A percentile compares a stretch with the other conserved stretches of the same genome.
Conservation (phyloP, 2,113 vertebrate species). For the Dromas ardeola region DNA sequence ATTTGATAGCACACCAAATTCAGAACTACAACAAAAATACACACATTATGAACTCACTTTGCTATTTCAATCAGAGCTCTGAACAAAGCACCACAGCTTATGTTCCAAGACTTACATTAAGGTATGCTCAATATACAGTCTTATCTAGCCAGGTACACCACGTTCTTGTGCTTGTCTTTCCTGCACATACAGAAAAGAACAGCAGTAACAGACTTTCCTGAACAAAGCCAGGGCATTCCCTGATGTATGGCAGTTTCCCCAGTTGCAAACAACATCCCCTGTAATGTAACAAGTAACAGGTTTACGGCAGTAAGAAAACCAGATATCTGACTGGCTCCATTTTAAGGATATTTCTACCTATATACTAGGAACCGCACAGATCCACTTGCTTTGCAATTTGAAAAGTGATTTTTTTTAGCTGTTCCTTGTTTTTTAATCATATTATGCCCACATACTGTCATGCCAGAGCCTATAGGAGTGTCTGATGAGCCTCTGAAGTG, state of each 20-base stretch:
- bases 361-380: not conserved
- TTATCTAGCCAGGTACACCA: not conserved
- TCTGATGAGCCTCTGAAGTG: not conserved
- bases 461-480: rapidly evolving
- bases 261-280: not conserved
- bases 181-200: not conserved
- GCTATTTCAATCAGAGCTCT: not conserved
- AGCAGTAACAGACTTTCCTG: not conserved
- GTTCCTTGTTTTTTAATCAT: not conserved
- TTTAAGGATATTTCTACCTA: not conserved
- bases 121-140: not conserved
- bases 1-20: not conserved
- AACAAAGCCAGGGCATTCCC: not conserved
- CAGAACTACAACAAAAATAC: not conserved
- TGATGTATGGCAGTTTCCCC: not conserved
- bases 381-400: not conserved
- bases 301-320: not conserved
- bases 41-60: not conserved
- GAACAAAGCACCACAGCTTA: not conserved
- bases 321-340: not conserved
- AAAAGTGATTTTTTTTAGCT: not conserved
- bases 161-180: not conserved
- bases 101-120: not conserved
- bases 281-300: not conserved
- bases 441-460: not conserved